Conservation (phyloP, 2,113 vertebrate species). For the Tauraco erythrolophus region DNA sequence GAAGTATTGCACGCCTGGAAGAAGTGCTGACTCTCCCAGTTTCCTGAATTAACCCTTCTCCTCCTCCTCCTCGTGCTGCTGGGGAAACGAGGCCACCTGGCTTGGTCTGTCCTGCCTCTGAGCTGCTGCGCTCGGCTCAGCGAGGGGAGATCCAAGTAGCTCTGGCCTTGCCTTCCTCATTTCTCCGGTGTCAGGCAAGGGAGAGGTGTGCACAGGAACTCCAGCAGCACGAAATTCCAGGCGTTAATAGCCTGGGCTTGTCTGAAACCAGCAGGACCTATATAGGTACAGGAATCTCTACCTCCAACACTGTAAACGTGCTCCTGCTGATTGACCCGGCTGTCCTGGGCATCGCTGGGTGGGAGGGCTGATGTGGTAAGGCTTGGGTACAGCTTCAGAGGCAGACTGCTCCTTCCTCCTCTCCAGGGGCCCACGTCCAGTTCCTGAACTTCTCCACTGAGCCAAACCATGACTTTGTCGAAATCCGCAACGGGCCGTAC, state of each 20-base stretch:
- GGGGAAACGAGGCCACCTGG: accelerated
- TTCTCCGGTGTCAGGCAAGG: neutral
- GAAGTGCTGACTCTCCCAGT: neutral
- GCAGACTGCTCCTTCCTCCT: neutral
- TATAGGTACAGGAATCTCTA: neutral
- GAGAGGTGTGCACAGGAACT: neutral
- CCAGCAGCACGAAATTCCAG: accelerated
- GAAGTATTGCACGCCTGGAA: neutral
- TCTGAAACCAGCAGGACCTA: neutral
- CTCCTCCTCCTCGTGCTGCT: neutral
- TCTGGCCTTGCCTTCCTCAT: neutral
- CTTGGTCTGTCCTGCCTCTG: neutral
- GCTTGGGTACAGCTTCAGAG: accelerated
- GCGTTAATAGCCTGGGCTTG: neutral
- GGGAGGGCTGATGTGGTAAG: neutral
- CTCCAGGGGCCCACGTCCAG: slow-evolving; percentile 91
- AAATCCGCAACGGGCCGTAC: slow-evolving; percentile 93
- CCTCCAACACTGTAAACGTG: accelerated
- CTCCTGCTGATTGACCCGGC: neutral
- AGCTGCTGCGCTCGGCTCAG: accelerated
- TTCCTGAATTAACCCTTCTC: neutral
- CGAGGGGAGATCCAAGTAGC: accelerated
- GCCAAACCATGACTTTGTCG: slow-evolving; percentile 95
- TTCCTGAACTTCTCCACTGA: slow-evolving; percentile 98
- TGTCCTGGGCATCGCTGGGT: accelerated